These are phyloP conservation scores for Tenthredo distinguenda DNA, from an alignment of 2,888 invertebrate genomes.

Conservation along the genomic window DNA sequence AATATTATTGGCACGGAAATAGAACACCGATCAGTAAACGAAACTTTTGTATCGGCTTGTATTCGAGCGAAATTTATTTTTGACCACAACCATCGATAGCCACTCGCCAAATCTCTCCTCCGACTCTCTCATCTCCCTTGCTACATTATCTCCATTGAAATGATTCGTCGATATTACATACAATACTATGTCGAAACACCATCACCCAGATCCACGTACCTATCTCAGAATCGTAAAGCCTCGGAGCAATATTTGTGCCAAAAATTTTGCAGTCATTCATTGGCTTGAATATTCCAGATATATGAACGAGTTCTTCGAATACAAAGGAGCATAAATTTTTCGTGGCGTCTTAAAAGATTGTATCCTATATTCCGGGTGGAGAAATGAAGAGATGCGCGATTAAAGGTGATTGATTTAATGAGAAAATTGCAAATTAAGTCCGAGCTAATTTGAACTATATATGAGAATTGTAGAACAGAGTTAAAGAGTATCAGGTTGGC, in stretches of 20 bases:
- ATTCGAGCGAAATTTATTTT: slow-evolving; percentile 32
- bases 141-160: neutral
- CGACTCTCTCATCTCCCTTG: slow-evolving; percentile 6
- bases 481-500: neutral
- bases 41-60: slow-evolving; percentile 1
- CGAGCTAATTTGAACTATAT: neutral
- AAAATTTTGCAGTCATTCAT: neutral
- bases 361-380: neutral
- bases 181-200: neutral
- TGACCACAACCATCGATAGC: slow-evolving; percentile 26
- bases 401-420: neutral
- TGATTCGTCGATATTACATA: neutral
- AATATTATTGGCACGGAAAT: slow-evolving; percentile 23
- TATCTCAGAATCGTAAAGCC: neutral
- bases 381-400: neutral
- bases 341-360: neutral
- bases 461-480: neutral
- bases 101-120: slow-evolving; percentile 23
- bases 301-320: neutral
- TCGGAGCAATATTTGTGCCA: neutral
- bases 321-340: neutral
- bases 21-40: neutral
- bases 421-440: neutral
- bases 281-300: neutral
- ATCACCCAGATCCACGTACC: neutral